Evolutionary conservation across 2,888 invertebrate genomes (phyloP).

Genomic region (Ceraclea dissimilis): DNA sequence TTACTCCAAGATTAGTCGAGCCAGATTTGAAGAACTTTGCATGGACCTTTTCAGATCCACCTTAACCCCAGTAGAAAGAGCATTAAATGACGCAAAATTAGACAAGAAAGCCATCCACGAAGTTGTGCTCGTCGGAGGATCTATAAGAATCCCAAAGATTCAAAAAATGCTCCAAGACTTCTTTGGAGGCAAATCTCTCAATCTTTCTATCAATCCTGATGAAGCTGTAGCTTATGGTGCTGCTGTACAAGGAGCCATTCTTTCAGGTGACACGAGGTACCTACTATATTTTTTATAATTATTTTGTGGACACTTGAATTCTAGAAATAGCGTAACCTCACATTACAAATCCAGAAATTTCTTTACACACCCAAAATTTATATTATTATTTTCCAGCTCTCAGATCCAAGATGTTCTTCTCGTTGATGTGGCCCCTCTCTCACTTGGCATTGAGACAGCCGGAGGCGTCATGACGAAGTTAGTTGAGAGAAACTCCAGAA

Average conservation of each 20-base stretch:
- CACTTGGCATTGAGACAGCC: constrained; percentile 75
- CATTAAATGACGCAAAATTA: constrained; percentile 73
- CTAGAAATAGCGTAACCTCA: no score
- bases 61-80: constrained; percentile 77
- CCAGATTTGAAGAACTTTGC: constrained; percentile 85
- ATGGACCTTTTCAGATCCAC: constrained; percentile 70
- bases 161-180: constrained; percentile 80
- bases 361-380: background rate
- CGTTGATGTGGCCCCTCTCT: constrained; percentile 72
- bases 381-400: constrained; percentile 35
- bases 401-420: constrained; percentile 76
- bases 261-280: constrained; percentile 57
- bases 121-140: constrained; percentile 83
- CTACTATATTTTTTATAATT: no score
- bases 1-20: constrained; percentile 75
- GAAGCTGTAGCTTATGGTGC: constrained; percentile 92
- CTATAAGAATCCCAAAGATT: constrained; percentile 86
- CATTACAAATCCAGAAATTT: no score
- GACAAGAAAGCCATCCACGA: constrained; percentile 75
- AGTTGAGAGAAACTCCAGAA: constrained; percentile 75
- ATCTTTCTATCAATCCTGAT: constrained; percentile 87
- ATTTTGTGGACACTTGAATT: no score
- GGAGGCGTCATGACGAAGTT: constrained; percentile 80
- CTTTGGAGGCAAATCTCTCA: constrained; percentile 75
- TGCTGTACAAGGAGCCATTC: constrained; percentile 88